These are phyloP conservation scores for Priocnemis perturbator DNA, from an alignment of 2,888 invertebrate species.

Conservation along the genomic window DNA sequence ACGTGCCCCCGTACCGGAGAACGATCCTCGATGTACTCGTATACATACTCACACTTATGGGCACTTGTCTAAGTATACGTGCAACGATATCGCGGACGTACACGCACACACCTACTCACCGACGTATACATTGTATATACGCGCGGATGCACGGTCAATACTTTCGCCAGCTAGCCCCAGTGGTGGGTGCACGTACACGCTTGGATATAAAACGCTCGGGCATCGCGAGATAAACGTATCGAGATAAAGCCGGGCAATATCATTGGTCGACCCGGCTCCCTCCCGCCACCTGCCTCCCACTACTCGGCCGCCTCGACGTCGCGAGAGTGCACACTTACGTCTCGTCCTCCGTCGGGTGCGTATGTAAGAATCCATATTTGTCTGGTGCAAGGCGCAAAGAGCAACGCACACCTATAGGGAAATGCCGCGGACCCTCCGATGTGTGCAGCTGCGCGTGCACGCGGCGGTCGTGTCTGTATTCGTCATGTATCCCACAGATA, in stretches of 20 bases:
- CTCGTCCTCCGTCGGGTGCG: constrained; percentile 31
- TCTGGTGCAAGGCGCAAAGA: constrained; percentile 39
- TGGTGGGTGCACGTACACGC: constrained; percentile 42
- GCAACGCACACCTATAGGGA: neutral
- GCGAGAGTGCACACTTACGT: constrained; percentile 26
- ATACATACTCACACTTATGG: constrained; percentile 12
- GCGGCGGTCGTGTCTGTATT: too few relatives aligned
- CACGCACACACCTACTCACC: neutral
- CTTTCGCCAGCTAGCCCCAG: constrained; percentile 33
- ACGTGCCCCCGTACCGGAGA: constrained; percentile 17
- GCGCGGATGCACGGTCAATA: constrained; percentile 48
- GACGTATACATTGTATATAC: constrained; percentile 11
- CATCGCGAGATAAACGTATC: constrained; percentile 69
- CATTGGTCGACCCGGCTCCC: constrained; percentile 63
- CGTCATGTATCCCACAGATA: too few relatives aligned
- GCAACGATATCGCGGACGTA: neutral
- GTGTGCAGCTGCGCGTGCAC: neutral
- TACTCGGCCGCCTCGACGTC: constrained; percentile 21
- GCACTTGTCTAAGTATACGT: neutral
- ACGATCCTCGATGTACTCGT: constrained; percentile 28
- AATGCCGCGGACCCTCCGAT: neutral
- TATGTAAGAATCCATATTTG: constrained; percentile 58
- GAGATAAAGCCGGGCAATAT: constrained; percentile 69
- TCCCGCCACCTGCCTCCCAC: constrained; percentile 25
- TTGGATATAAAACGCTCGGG: constrained; percentile 62